Evolutionary conservation across 1,140 invertebrate genomes (phyloP), one percentile per base, ranked within the genome.

Genomic region (Aphaenogaster ashmeadi): DNA sequence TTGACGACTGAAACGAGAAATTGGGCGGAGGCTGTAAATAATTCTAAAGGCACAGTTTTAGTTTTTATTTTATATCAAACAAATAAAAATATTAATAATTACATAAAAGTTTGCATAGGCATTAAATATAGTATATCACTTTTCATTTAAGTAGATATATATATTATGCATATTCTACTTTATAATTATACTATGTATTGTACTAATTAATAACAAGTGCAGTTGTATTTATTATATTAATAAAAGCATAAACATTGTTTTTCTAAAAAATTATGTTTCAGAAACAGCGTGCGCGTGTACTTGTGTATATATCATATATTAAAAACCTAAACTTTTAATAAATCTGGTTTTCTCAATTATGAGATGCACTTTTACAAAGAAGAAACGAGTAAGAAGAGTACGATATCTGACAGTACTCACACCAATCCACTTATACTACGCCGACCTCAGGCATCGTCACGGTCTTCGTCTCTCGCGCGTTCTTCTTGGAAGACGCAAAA

Each of bases 401-500:
- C 21, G 71, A 41, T 54, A 67, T 41, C 21, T 66, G 41, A 36
- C 44, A 21, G 52, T 27, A 38, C 33, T 41, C 33, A 38, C n/a
- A 69, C 47, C 50, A 58, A 58, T 11, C 38, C 36, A 21, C 27
- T 33, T 58, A 38, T 72, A 58, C 47, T 47, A 44, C 13, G 11
- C n/a, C 54, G 38, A 83, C 18, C 38, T 15, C 67, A 2, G 13
- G 41, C 54, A n/a, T 60, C 67, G 18, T 83, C 74, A 80, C 62
- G 13, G n/a, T 69, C 36, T 52, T 52, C n/a, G n/a, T 21, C 27
- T 27, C 27, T 27, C 47, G 47, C 27, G 47, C 62, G 36, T 54
- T 79, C 66, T 56, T 44, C 38, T 72, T 11, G 27, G 8, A 38
- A 83, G 13, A 41, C 18, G 67, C 41, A 58, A 83, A 83, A 83